Evolutionary conservation across 2,888 invertebrate species (phyloP).

Genomic region (Cecidostiba fungosa): DNA sequence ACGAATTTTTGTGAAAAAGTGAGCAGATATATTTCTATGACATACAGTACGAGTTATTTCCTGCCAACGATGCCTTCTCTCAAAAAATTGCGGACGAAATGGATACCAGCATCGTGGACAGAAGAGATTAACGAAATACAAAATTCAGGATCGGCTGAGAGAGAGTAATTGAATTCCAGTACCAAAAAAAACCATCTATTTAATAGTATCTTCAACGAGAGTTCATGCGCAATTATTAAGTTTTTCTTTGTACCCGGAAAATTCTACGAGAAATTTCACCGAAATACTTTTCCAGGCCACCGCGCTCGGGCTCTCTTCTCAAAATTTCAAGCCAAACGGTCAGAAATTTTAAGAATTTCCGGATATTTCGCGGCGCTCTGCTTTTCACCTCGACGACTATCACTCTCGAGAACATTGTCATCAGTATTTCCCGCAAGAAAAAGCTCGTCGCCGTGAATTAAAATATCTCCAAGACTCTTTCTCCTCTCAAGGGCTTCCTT

Average conservation of each 20-base stretch:
- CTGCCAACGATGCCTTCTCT: too few relatives aligned
- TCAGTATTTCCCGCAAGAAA: background rate
- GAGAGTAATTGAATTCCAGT: too few relatives aligned
- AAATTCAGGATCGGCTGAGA: too few relatives aligned
- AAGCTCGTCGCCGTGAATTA: background rate
- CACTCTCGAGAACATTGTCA: background rate
- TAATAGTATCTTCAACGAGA: too few relatives aligned
- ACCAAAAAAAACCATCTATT: too few relatives aligned
- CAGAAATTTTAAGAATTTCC: slow-evolving; percentile 24
- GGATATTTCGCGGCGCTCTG: background rate
- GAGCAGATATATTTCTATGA: too few relatives aligned
- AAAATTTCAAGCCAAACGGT: slow-evolving; percentile 9
- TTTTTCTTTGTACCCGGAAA: background rate
- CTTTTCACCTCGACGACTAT: background rate
- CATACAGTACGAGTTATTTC: too few relatives aligned
- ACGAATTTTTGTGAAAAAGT: too few relatives aligned
- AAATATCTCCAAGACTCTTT: background rate
- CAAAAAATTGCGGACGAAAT: too few relatives aligned
- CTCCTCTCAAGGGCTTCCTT: background rate
- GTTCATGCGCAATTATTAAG: background rate
- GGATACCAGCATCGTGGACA: background rate
- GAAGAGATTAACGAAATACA: too few relatives aligned
- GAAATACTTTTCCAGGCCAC: slow-evolving; percentile 15
- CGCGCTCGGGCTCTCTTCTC: background rate
- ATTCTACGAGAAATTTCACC: background rate